Percentiles rank a stretch among this genome's conserved stretches.
Evolutionary conservation across 2,797 vertebrate species (phyloP).

Genomic region (Lithobates pipiens): DNA sequence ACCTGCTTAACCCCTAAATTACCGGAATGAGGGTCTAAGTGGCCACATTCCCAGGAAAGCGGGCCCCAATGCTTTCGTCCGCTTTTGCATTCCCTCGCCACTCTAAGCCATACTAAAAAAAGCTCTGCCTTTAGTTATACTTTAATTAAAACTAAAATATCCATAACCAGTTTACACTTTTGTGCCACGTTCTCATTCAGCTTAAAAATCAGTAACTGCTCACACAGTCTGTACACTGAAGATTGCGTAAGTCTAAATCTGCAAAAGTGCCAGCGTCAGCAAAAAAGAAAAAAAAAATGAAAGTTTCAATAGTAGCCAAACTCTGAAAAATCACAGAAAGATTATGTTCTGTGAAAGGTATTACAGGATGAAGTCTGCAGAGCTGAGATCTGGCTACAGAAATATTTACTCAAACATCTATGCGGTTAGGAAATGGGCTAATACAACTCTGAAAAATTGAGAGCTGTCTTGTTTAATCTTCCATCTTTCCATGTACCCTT

Average conservation of each 20-base stretch:
- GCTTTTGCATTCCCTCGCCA: too few relatives aligned
- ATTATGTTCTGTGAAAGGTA: constrained; percentile 44
- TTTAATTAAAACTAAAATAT: too few relatives aligned
- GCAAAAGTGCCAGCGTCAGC: constrained; percentile 23
- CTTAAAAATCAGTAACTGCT: background rate
- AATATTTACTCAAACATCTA: constrained; percentile 33
- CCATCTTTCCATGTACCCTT: constrained; percentile 46
- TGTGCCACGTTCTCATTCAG: background rate
- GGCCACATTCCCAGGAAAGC: too few relatives aligned
- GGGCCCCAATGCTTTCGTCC: too few relatives aligned
- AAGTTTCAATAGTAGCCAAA: constrained; percentile 29
- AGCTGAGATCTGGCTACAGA: constrained; percentile 32
- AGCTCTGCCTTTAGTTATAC: too few relatives aligned
- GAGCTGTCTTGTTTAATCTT: constrained; percentile 52
- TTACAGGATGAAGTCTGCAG: constrained; percentile 44
- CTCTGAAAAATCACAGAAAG: constrained; percentile 33
- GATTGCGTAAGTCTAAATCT: background rate
- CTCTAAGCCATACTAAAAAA: too few relatives aligned
- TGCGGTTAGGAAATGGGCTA: constrained; percentile 36
- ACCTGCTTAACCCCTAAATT: too few relatives aligned
- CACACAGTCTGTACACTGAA: background rate
- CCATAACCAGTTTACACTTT: background rate
- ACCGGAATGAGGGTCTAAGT: too few relatives aligned
- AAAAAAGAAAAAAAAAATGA: constrained; percentile 6
- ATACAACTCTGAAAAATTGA: constrained; percentile 32